These are phyloP conservation scores for Caradrina clavipalpis DNA, from an alignment of 2,888 invertebrate genomes.

Conservation along the genomic window DNA sequence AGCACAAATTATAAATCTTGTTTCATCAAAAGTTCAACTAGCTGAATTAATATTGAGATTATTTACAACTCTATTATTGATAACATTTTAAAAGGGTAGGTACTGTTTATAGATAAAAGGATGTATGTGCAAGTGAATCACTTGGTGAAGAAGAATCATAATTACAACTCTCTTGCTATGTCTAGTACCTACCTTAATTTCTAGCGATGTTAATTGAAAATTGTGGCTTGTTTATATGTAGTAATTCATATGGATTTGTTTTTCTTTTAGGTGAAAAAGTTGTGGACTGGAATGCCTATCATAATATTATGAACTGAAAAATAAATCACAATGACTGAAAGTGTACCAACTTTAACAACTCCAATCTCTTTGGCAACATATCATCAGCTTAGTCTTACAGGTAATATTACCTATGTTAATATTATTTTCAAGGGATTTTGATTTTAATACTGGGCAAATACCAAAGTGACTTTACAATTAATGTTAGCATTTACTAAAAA, in stretches of 20 bases:
- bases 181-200: conserved; percentile 7
- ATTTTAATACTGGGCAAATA: not conserved
- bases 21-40: not conserved
- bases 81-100: not conserved
- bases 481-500: too few species aligned
- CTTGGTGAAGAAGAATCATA: not conserved
- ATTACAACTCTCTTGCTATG: not conserved
- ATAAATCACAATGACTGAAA: conserved; percentile 84
- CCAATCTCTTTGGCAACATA: conserved; percentile 87
- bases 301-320: conserved; percentile 74
- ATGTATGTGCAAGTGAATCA: not conserved
- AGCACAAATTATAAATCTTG: not conserved
- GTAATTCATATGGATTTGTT: conserved; percentile 5
- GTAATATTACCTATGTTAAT: conserved; percentile 63
- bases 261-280: conserved; percentile 51
- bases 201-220: not conserved
- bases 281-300: conserved; percentile 56
- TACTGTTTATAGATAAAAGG: conserved; percentile 2
- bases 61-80: not conserved
- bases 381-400: conserved; percentile 88
- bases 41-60: not conserved
- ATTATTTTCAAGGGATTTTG: not conserved
- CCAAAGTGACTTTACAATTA: too few species aligned
- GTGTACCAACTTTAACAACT: conserved; percentile 81
- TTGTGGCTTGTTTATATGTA: not conserved